phyloP scores from a whole-genome alignment of 2,888 invertebrate species.

The Teleiodes luculella region DNA sequence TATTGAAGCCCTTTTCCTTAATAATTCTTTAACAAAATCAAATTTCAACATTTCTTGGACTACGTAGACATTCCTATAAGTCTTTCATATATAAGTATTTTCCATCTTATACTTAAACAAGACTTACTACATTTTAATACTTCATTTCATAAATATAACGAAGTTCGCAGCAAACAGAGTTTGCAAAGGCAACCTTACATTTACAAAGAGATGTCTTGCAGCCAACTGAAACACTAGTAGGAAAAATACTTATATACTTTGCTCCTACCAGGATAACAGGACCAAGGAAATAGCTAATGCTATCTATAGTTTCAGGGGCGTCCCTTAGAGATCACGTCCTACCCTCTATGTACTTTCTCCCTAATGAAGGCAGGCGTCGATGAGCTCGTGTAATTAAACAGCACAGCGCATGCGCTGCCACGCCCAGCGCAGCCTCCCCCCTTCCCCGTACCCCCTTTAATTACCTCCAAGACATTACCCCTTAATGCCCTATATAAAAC shows the following conservation, averaged over 20 bases:
- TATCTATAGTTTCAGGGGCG: slow-evolving; percentile 24
- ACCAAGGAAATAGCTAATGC: slow-evolving; percentile 21
- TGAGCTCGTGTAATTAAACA: slow-evolving; percentile 70
- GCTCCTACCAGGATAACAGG: neutral
- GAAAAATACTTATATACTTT: neutral
- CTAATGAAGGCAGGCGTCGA: slow-evolving; percentile 73
- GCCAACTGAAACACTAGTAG: too few species aligned
- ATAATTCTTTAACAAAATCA: too few species aligned
- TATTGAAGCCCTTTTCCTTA: too few species aligned
- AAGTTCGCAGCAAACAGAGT: too few species aligned
- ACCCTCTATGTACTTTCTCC: slow-evolving; percentile 29
- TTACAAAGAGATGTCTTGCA: too few species aligned
- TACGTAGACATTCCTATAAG: too few species aligned
- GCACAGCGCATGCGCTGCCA: slow-evolving; percentile 68
- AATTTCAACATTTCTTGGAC: too few species aligned
- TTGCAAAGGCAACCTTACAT: too few species aligned
- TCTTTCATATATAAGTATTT: too few species aligned
- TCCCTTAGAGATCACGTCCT: slow-evolving; percentile 23
- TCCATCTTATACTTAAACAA: too few species aligned
- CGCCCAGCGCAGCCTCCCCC: slow-evolving; percentile 74
- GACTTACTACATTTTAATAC: too few species aligned
- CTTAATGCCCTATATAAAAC: slow-evolving; percentile 63
- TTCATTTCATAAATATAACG: too few species aligned
- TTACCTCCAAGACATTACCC: slow-evolving; percentile 76
- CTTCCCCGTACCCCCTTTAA: slow-evolving; percentile 44